phyloP scores from a whole-genome alignment of 2,797 vertebrate genomes.

The Aselliscus stoliczkanus region DNA sequence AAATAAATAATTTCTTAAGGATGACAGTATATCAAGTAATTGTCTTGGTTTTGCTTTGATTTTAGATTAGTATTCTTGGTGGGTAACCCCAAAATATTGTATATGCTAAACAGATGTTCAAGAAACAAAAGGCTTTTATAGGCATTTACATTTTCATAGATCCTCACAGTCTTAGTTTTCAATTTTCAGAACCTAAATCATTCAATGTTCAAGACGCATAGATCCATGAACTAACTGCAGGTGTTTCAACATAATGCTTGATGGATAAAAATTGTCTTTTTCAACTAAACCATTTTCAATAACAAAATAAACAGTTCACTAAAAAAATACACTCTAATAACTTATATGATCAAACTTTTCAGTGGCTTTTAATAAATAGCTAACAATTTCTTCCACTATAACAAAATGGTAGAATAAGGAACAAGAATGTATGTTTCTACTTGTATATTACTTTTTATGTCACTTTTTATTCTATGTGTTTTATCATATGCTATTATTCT shows the following conservation, averaged over 20 bases:
- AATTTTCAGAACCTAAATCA: neutral
- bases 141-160: neutral
- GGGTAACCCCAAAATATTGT: neutral
- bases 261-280: neutral
- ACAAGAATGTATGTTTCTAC: neutral
- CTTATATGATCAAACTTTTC: neutral
- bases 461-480: neutral
- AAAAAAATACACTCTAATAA: neutral
- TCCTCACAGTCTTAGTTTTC: neutral
- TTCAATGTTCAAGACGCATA: neutral
- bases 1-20: neutral
- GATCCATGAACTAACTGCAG: neutral
- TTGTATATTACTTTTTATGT: neutral
- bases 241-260: neutral
- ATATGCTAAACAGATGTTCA: constrained; percentile 13
- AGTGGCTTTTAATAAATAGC: neutral
- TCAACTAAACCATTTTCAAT: constrained; percentile 22
- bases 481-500: neutral
- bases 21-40: neutral
- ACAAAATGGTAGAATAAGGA: neutral
- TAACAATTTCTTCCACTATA: neutral
- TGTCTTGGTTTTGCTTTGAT: neutral
- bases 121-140: neutral
- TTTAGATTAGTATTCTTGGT: neutral
- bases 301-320: neutral